These are phyloP conservation scores for Pseudeuparius sepicola DNA, from an alignment of 2,888 invertebrate genomes.

Conservation along the genomic window DNA sequence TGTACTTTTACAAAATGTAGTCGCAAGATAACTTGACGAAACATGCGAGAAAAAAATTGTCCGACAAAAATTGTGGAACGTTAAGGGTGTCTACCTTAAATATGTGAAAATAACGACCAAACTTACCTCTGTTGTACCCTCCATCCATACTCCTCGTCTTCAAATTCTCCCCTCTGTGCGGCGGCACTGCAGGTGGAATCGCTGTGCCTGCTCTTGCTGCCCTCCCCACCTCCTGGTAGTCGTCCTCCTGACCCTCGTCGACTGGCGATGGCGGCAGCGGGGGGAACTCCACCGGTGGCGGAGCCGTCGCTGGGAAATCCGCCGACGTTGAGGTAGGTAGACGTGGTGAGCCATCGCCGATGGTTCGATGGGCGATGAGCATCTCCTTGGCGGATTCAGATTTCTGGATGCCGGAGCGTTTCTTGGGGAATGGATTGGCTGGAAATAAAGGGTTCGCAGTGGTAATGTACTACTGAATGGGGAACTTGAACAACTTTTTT, in stretches of 20 bases:
- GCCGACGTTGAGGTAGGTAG: constrained; percentile 40
- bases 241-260: constrained; percentile 68
- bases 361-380: constrained; percentile 45
- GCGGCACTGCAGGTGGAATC: constrained; percentile 63
- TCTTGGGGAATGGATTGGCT: constrained; percentile 42
- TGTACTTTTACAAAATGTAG: too few species aligned
- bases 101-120: constrained; percentile 2
- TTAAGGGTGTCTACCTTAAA: too few species aligned
- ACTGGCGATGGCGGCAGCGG: constrained; percentile 77
- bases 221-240: constrained; percentile 54
- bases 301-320: constrained; percentile 53
- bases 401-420: constrained; percentile 61
- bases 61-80: too few species aligned
- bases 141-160: constrained; percentile 82
- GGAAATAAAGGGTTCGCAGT: constrained; percentile 7
- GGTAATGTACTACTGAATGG: not conserved
- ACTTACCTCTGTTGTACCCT: constrained; percentile 47
- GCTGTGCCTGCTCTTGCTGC: constrained; percentile 44
- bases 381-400: constrained; percentile 67
- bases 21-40: too few species aligned
- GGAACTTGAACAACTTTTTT: too few species aligned
- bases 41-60: too few species aligned
- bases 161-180: constrained; percentile 54
- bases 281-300: constrained; percentile 62
- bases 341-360: constrained; percentile 16